phyloP scores from a whole-genome alignment of 2,888 invertebrate genomes.

The Macaria liturata region DNA sequence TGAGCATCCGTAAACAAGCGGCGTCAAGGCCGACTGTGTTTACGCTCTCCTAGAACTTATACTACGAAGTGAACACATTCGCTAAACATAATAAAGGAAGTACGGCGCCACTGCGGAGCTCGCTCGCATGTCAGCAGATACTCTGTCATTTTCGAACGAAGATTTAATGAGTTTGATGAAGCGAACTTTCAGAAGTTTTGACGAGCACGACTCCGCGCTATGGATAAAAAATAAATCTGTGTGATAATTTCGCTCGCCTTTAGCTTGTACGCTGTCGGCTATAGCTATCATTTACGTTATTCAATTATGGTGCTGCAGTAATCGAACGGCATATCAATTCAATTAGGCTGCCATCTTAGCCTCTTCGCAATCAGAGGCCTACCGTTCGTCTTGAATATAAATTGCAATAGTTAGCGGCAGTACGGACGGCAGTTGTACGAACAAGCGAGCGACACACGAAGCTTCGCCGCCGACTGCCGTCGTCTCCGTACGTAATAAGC shows the following conservation, averaged over 20 bases:
- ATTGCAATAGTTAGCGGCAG: constrained; percentile 11
- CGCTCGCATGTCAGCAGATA: constrained; percentile 5
- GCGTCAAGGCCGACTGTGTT: constrained; percentile 68
- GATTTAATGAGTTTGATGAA: too few relatives aligned
- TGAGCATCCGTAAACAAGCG: constrained; percentile 69
- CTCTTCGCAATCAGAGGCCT: constrained; percentile 3
- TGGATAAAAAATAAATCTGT: too few relatives aligned
- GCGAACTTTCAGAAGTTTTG: too few relatives aligned
- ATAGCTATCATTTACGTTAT: too few relatives aligned
- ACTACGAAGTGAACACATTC: constrained; percentile 41
- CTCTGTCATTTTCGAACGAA: too few relatives aligned
- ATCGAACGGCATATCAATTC: not conserved
- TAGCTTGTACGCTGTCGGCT: too few relatives aligned
- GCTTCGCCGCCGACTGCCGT: not conserved
- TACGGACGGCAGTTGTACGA: constrained; percentile 7
- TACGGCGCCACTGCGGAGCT: constrained; percentile 12
- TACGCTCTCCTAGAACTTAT: constrained; percentile 54
- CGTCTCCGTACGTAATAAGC: constrained; percentile 41
- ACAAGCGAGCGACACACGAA: not conserved
- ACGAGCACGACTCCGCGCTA: too few relatives aligned
- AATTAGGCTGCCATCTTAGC: constrained; percentile 2
- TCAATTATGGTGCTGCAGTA: not conserved
- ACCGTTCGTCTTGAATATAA: constrained; percentile 11
- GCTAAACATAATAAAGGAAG: constrained; percentile 39
- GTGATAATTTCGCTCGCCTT: too few relatives aligned